phyloP scores from a whole-genome alignment of 2,888 invertebrate genomes.

The Schrankia costaestrigalis region DNA sequence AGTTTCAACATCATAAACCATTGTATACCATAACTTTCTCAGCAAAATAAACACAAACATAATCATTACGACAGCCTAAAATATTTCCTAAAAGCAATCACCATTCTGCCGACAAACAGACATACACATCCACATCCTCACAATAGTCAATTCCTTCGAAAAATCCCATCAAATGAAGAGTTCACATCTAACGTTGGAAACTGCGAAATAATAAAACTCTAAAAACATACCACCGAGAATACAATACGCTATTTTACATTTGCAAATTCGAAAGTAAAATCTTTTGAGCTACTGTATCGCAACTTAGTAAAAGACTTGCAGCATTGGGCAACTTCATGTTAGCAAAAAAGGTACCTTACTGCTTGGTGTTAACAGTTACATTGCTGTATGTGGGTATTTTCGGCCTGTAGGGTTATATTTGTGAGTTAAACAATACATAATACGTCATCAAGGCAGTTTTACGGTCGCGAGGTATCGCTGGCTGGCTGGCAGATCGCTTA shows the following conservation, averaged over 20 bases:
- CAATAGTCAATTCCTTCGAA: constrained; percentile 39
- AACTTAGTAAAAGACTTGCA: constrained; percentile 54
- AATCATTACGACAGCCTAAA: constrained; percentile 8
- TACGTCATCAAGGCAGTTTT: constrained; percentile 68
- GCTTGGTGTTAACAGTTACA: constrained; percentile 24
- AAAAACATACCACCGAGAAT: constrained; percentile 47
- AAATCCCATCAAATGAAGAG: constrained; percentile 42
- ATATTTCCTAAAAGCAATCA: constrained; percentile 30
- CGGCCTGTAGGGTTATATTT: constrained; percentile 34
- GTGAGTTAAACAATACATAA: constrained; percentile 62
- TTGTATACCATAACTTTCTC: not conserved
- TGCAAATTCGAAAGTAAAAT: constrained; percentile 72
- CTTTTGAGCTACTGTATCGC: constrained; percentile 68
- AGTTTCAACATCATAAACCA: too few species aligned
- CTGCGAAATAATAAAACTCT: constrained; percentile 60
- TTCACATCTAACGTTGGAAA: constrained; percentile 49
- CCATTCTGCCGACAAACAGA: constrained; percentile 17
- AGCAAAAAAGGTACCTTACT: constrained; percentile 30
- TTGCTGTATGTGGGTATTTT: constrained; percentile 12
- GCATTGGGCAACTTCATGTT: constrained; percentile 3
- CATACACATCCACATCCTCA: constrained; percentile 14
- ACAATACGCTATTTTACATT: constrained; percentile 75
- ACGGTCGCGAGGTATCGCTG: constrained; percentile 69
- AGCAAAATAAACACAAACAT: constrained; percentile 10
- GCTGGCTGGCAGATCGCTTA: constrained; percentile 69